Conservation (phyloP, 2,113 vertebrate genomes). For the Scolopax mira region DNA sequence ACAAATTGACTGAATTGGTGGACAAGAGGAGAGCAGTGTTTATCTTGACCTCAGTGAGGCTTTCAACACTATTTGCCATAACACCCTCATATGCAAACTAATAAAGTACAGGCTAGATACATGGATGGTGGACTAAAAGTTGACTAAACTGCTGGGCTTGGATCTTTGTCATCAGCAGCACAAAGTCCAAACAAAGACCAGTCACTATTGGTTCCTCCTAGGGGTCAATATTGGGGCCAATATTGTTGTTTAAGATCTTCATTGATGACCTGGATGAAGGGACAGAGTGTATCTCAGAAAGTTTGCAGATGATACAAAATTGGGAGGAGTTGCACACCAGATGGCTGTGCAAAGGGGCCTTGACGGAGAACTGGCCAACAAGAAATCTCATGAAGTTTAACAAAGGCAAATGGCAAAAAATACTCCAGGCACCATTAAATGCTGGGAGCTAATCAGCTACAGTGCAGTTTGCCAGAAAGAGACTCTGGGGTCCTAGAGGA, state of each 20-base stretch:
- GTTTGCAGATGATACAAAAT: not conserved
- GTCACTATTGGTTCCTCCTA: not conserved
- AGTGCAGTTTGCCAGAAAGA: not conserved
- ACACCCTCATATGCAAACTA: not conserved
- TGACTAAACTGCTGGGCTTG: not conserved
- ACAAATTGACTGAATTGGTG: not conserved
- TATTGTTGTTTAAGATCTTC: not conserved
- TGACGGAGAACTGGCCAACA: not conserved
- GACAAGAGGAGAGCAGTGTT: not conserved
- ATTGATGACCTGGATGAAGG: not conserved
- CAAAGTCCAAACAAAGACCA: not conserved
- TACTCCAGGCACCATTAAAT: not conserved
- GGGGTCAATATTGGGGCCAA: rapidly evolving
- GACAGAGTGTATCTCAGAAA: not conserved
- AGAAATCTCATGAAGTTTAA: not conserved
- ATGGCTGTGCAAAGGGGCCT: not conserved
- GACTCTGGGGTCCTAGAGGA: not conserved
- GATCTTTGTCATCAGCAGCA: not conserved
- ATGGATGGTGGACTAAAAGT: not conserved
- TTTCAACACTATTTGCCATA: not conserved
- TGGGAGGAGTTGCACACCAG: not conserved
- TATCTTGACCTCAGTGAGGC: not conserved
- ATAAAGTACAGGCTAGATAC: not conserved
- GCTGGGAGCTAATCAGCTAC: not conserved
- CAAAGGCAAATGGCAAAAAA: not conserved